Percentiles rank a stretch among this genome's conserved stretches.
These are phyloP conservation scores for Sander vitreus DNA, from an alignment of 2,113 vertebrate species.

Conservation along the genomic window DNA sequence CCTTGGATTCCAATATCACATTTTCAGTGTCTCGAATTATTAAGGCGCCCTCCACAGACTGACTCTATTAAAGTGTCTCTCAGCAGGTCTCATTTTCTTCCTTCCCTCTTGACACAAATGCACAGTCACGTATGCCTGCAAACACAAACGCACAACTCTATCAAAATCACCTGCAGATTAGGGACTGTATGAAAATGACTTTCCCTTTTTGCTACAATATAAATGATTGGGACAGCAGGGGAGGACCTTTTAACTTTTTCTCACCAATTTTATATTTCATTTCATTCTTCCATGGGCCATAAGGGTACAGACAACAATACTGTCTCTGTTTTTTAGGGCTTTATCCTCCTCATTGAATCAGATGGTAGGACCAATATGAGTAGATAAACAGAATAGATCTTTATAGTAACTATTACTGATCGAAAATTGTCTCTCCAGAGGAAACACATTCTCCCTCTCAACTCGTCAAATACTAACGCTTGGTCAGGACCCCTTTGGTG, in stretches of 20 bases:
- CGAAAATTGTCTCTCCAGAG: background rate
- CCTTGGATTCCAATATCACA: constrained; percentile 22
- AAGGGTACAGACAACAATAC: background rate
- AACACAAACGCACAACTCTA: constrained; percentile 5
- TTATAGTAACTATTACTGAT: background rate
- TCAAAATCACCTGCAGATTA: constrained; percentile 4
- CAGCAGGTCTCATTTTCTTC: constrained; percentile 11
- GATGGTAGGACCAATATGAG: background rate
- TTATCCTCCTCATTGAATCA: background rate
- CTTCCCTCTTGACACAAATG: constrained; percentile 4
- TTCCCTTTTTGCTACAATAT: background rate
- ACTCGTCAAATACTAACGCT: no score
- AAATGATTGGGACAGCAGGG: no score
- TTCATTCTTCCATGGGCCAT: background rate
- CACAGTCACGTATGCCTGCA: background rate
- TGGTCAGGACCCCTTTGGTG: no score
- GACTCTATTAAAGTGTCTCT: constrained; percentile 22
- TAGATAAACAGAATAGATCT: background rate
- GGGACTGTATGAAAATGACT: background rate
- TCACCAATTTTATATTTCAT: background rate
- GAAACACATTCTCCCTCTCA: no score
- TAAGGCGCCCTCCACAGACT: constrained; percentile 7
- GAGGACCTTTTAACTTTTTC: background rate
- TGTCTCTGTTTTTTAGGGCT: background rate
- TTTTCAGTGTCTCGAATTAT: constrained; percentile 33